Evolutionary conservation across 2,113 vertebrate genomes (phyloP).

Genomic region (Spermophilus dauricus): DNA sequence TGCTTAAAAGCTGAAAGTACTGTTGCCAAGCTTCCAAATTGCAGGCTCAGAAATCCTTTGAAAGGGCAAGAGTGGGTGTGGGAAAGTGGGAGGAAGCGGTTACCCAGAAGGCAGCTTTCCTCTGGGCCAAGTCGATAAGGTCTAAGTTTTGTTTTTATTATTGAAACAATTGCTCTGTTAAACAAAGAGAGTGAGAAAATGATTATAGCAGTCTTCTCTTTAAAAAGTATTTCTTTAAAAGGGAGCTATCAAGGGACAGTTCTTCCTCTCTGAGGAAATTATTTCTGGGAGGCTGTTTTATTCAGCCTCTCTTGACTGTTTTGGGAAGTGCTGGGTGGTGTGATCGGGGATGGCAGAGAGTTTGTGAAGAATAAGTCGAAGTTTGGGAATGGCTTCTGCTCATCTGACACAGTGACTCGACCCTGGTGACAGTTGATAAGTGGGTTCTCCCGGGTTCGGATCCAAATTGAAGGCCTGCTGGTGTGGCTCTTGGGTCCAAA

Average conservation of each 20-base stretch:
- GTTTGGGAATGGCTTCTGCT: not conserved
- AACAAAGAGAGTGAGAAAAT: not conserved
- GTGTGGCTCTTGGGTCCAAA: not conserved
- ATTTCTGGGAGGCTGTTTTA: not conserved
- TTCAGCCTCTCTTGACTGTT: not conserved
- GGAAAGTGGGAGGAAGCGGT: not conserved
- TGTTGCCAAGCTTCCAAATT: slow-evolving; percentile 49
- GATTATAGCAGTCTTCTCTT: not conserved
- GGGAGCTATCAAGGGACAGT: not conserved
- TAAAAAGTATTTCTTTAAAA: not conserved
- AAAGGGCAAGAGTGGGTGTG: slow-evolving; percentile 27
- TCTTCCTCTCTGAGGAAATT: not conserved
- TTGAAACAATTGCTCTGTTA: not conserved
- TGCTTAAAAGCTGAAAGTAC: slow-evolving; percentile 57
- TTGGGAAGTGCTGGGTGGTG: not conserved
- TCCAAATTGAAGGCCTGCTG: not conserved
- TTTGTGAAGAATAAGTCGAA: not conserved
- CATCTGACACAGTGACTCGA: too few species aligned
- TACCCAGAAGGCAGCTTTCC: not conserved
- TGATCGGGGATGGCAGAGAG: not conserved
- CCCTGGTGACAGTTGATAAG: not conserved
- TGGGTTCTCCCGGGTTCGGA: not conserved
- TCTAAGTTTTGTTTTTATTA: not conserved
- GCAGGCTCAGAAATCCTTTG: slow-evolving; percentile 25
- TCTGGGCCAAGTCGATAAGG: not conserved